Evolutionary conservation across 35 echinoderm and acorn worm genomes (phyloP).

Genomic region (Nesometra sesokonis): DNA sequence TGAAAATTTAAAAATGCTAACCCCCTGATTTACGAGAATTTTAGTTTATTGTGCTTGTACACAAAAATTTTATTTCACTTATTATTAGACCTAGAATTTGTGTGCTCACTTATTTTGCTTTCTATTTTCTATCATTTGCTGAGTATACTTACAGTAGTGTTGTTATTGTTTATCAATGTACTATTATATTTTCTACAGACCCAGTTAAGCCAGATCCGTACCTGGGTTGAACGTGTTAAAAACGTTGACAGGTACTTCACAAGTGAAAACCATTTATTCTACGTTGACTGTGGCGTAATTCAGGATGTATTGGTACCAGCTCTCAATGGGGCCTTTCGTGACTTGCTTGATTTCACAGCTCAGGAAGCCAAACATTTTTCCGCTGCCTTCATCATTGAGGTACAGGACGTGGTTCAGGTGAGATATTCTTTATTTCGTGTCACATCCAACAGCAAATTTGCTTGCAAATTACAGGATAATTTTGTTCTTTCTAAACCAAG

Average conservation of each 20-base stretch:
- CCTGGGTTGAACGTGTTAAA: constrained; percentile 70
- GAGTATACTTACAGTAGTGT: too few relatives aligned
- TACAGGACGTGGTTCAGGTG: constrained; percentile 72
- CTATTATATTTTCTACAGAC: constrained; percentile 36
- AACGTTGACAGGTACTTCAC: constrained; percentile 61
- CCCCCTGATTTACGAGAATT: too few relatives aligned
- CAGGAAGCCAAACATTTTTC: constrained; percentile 68
- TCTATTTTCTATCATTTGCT: too few relatives aligned
- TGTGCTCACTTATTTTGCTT: too few relatives aligned
- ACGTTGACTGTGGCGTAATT: constrained; percentile 75
- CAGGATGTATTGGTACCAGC: constrained; percentile 66
- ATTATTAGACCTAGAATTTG: too few relatives aligned
- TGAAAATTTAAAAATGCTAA: too few relatives aligned
- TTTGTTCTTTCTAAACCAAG: too few relatives aligned
- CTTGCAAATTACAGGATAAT: too few relatives aligned
- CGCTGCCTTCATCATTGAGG: constrained; percentile 64
- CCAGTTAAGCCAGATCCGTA: constrained; percentile 77
- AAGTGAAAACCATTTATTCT: constrained; percentile 62
- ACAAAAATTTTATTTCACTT: too few relatives aligned
- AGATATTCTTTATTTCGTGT: constrained; percentile 13
- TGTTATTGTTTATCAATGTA: neutral
- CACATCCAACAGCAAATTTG: too few relatives aligned
- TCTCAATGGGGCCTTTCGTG: constrained; percentile 65
- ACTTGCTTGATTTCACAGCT: constrained; percentile 85
- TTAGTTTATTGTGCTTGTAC: too few relatives aligned